Conservation (phyloP, 2,888 invertebrate species). For the Nemotelus pantherinus region DNA sequence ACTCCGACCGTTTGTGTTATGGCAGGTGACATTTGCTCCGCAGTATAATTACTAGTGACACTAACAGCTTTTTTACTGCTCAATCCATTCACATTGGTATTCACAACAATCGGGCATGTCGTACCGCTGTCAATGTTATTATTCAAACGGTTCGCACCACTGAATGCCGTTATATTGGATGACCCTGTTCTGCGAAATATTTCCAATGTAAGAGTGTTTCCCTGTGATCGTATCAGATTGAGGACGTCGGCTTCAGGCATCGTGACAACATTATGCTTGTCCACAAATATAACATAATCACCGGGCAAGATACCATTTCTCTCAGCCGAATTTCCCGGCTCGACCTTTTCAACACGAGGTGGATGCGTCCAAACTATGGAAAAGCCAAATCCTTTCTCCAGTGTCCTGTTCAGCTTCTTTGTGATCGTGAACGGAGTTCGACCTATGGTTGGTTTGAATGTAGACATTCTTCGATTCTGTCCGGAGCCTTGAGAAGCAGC, state of each 20-base stretch:
- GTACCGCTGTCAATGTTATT: constrained; percentile 37
- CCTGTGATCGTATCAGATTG: constrained; percentile 74
- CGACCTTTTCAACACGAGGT: constrained; percentile 85
- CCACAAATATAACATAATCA: constrained; percentile 89
- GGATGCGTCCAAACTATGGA: constrained; percentile 91
- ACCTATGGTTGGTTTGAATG: constrained; percentile 61
- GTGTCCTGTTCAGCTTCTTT: constrained; percentile 68
- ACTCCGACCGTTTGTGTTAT: constrained; percentile 58
- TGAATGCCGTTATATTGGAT: constrained; percentile 22
- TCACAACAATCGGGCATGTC: constrained; percentile 38
- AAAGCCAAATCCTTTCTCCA: constrained; percentile 80
- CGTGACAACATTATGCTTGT: constrained; percentile 86
- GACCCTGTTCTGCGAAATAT: constrained; percentile 70
- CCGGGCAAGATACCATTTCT: constrained; percentile 84
- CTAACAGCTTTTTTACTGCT: constrained; percentile 50
- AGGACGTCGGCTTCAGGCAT: constrained; percentile 78
- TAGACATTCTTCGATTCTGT: constrained; percentile 52
- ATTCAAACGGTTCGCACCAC: constrained; percentile 51
- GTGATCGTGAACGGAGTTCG: constrained; percentile 87
- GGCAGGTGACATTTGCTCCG: constrained; percentile 53
- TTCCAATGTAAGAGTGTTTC: constrained; percentile 75
- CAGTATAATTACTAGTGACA: constrained; percentile 54
- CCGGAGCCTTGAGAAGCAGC: constrained; percentile 21
- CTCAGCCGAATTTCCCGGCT: constrained; percentile 83
- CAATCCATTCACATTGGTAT: constrained; percentile 57